Evolutionary conservation across 2,888 invertebrate genomes (phyloP).

Genomic region (Geotrupes spiniger): DNA sequence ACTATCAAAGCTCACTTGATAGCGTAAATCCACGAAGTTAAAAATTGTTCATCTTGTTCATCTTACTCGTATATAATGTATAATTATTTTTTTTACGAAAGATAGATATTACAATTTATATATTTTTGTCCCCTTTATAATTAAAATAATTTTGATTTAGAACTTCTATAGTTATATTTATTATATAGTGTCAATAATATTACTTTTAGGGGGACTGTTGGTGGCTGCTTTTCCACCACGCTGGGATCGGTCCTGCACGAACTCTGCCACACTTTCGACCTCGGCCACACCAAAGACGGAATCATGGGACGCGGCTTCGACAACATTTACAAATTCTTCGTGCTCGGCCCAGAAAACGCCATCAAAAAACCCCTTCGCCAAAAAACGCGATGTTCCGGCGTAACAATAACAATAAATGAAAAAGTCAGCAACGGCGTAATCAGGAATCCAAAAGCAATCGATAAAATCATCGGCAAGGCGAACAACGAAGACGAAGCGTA

Average conservation of each 20-base stretch:
- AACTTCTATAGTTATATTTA: no score
- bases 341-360: slow-evolving; percentile 11
- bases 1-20: no score
- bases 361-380: slow-evolving; percentile 6
- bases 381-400: not conserved
- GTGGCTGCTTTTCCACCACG: slow-evolving; percentile 87
- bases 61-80: no score
- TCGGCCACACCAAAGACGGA: slow-evolving; percentile 86
- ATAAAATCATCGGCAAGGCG: not conserved
- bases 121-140: no score
- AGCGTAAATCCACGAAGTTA: no score
- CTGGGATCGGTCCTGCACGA: slow-evolving; percentile 91
- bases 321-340: slow-evolving; percentile 61
- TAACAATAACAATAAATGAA: not conserved
- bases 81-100: no score
- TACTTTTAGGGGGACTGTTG: slow-evolving; percentile 67
- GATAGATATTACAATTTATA: no score
- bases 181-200: no score
- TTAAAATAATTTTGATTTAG: no score
- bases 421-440: slow-evolving; percentile 7
- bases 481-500: slow-evolving; percentile 55
- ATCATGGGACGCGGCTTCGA: slow-evolving; percentile 93
- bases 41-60: no score
- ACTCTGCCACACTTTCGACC: slow-evolving; percentile 89
- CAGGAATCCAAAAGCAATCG: slow-evolving; percentile 13